phyloP scores from a whole-genome alignment of 2,113 vertebrate species.

The Tiliqua scincoides region DNA sequence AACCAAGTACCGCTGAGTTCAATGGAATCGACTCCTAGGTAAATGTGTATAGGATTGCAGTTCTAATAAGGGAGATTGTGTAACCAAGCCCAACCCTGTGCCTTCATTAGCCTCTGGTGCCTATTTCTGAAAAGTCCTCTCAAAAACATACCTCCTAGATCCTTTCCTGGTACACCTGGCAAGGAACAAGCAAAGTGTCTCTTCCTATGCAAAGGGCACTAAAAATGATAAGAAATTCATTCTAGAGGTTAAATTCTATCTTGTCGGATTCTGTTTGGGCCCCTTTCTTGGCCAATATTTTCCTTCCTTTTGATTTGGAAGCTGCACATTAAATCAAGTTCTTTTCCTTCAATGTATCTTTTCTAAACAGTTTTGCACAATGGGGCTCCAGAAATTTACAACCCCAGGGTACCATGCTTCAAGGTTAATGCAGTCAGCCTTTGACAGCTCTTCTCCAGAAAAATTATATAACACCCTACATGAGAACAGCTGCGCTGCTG shows the following conservation, averaged over 20 bases:
- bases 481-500: slow-evolving; percentile 42
- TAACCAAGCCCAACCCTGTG: not conserved
- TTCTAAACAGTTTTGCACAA: slow-evolving; percentile 34
- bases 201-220: not conserved
- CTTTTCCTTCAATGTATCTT: not conserved
- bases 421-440: slow-evolving; percentile 55
- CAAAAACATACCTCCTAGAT: too few relatives aligned
- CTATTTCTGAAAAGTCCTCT: not conserved
- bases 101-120: not conserved
- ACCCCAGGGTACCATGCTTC: slow-evolving; percentile 40
- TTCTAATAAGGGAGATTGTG: too few relatives aligned
- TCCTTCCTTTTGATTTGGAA: not conserved
- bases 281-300: not conserved
- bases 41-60: too few relatives aligned
- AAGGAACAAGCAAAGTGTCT: not conserved
- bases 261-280: not conserved
- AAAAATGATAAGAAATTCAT: not conserved
- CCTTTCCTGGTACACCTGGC: not conserved
- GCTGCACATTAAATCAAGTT: slow-evolving; percentile 7
- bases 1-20: too few relatives aligned
- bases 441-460: slow-evolving; percentile 55
- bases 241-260: not conserved
- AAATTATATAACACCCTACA: slow-evolving; percentile 34
- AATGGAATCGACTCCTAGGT: not conserved
- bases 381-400: slow-evolving; percentile 54